Percentiles rank a stretch among this genome's conserved stretches.
Conservation (phyloP, 2,888 invertebrate genomes). For the Parnassius apollo region DNA sequence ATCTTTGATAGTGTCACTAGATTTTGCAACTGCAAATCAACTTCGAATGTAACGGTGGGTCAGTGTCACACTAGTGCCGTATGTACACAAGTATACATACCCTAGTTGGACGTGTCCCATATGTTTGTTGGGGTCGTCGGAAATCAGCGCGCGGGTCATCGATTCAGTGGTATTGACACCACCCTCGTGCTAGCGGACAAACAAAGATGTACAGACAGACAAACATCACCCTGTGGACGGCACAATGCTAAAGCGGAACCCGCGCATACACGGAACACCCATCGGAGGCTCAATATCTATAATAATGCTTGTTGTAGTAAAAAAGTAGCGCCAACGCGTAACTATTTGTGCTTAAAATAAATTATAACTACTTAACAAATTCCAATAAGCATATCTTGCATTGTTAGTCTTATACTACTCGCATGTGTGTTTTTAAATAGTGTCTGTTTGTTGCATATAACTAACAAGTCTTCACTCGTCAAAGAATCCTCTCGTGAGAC, state of each 20-base stretch:
- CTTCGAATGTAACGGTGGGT: conserved; percentile 36
- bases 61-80: conserved; percentile 62
- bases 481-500: conserved; percentile 47
- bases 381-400: conserved; percentile 49
- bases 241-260: conserved; percentile 50
- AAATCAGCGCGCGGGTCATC: conserved; percentile 97
- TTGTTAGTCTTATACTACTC: conserved; percentile 70
- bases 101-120: conserved; percentile 96
- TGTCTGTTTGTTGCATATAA: conserved; percentile 48
- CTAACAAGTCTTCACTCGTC: conserved; percentile 37
- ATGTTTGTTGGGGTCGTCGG: conserved; percentile 94
- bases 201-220: conserved; percentile 66
- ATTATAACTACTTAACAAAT: conserved; percentile 45
- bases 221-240: conserved; percentile 63
- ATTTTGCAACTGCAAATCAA: conserved; percentile 30
- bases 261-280: conserved; percentile 30
- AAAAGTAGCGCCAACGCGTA: conserved; percentile 69
- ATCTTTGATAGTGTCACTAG: no score
- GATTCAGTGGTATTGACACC: conserved; percentile 96
- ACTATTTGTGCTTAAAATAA: conserved; percentile 41
- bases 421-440: conserved; percentile 52
- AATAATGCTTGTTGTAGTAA: conserved; percentile 75
- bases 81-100: conserved; percentile 87
- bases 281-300: conserved; percentile 44
- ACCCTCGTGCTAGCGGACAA: conserved; percentile 93